Evolutionary conservation across 2,888 invertebrate species (phyloP), one percentile per base, ranked within the genome.

Genomic region (Yponomeuta cagnagella): DNA sequence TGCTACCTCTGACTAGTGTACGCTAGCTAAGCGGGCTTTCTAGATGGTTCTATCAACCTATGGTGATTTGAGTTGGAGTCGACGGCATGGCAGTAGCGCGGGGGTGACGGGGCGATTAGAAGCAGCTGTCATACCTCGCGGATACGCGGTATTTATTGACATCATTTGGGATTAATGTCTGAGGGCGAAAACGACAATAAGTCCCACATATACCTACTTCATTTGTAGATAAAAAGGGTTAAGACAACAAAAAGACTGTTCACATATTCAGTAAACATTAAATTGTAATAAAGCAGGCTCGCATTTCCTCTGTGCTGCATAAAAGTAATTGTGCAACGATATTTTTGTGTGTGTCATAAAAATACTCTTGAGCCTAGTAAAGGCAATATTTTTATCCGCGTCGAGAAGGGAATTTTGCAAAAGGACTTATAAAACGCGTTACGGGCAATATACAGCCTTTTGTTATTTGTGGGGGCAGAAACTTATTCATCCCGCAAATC

Each of bases 401-500:
- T 70, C 58, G 66, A 48, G 80, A 82, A 80, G 77, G 80, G 82
- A 86, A 87, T 87, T 90, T 89, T 80, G 89, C 90, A 85, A 89
- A 87, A 79, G 78, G 80, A 82, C 86, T 86, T 88, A 86, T 87
- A 88, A 88, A 89, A 88, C 85, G 84, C 80, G 85, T 86, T 85
- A 86, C 86, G 79, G 77, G 85, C 86, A 88, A 88, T 80, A 79
- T 87, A 86, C 87, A 84, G 83, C 85, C 82, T 86, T 66, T 84
- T 89, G 90, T 90, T 92, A 89, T 92, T 86, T 87, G 89, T 88
- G 88, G 91, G 91, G 91, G 89, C 87, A 86, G 89, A 69, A 92
- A 91, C 91, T 90, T 91, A 91, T 92, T 90, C 90, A 91, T 90
- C 91, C 90, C 83, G 86, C 86, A 92, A 91, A 91, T 90, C 92